Base-by-base conservation (phyloP, 2,113 vertebrate species). In the Campylorhamphus procurvoides region DNA sequence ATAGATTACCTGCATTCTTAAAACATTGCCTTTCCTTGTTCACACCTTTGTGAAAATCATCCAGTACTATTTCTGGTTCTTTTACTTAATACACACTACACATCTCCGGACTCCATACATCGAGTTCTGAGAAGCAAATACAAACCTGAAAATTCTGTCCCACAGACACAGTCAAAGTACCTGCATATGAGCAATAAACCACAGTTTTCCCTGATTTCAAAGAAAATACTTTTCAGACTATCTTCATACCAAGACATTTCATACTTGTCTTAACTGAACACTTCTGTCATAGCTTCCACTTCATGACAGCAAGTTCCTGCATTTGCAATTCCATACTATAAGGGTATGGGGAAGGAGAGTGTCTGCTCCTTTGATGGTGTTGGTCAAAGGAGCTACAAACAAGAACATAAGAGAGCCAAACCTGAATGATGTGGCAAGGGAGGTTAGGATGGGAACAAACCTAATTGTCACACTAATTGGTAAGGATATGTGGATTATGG, bases 281-380 rank as follows among this genome's bases (percentile, higher is more conserved):
- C 33, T 84, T 39, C 10, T 62, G 22, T 67, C 37, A 47, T 1
- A 40, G 23, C 19, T 63, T 81, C 25, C 24, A 76, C 39, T 44
- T 56, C 23, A 59, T 7, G 2, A 22, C 1, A 22, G 14, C 20
- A 73, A 73, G 28, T 42, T 74, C 20, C 47, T 71, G 16, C 19
- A 50, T 28, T 12, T 74, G 23, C 46, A 59, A 16, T 46, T 59
- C 29, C 42, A 42, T 18, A 52, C 4, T 0, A 0, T 7, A 75
- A 39, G 5, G 4, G 22, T 27, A 55, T 0, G 0, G 14, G 22
- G 47, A 73, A 82, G 16, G 14, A 40, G 3, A 40, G 6, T 2
- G 4, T 47, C 42, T 63, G 14, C 29, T 76, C 35, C 40, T 84
- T 62, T 46, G 19, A 53, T 7, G 4, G 3, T 35, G 56, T 42